Evolutionary conservation across 2,113 vertebrate genomes (phyloP).

Genomic region (Seriola aureovittata): DNA sequence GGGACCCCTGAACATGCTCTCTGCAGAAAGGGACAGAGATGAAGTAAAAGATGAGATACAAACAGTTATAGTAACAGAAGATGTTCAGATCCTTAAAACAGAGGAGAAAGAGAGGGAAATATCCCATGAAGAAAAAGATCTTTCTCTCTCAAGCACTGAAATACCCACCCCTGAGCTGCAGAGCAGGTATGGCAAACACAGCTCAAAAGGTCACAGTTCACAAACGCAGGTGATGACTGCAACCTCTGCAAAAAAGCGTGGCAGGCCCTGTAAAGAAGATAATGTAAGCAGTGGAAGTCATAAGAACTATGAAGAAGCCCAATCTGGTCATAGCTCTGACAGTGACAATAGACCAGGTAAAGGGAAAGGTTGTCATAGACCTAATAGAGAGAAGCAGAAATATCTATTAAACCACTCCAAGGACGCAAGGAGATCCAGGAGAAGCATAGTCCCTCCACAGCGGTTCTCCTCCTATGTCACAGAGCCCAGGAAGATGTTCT

Average conservation of each 20-base stretch:
- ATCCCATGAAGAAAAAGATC: conserved; percentile 21
- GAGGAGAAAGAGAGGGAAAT: conserved; percentile 47
- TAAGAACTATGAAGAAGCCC: conserved; percentile 18
- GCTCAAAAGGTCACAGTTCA: neutral
- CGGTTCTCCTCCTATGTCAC: conserved; percentile 93
- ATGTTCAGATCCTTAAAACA: conserved; percentile 38
- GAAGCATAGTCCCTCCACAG: conserved; percentile 90
- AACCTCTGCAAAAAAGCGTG: neutral
- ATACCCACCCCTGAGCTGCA: conserved; percentile 1
- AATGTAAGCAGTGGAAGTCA: neutral
- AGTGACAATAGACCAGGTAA: conserved; percentile 15
- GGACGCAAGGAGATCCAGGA: conserved; percentile 82
- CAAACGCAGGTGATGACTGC: conserved; percentile 9
- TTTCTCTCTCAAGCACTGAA: conserved; percentile 1
- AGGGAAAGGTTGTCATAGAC: neutral
- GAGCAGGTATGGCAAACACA: conserved; percentile 22
- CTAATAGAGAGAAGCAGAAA: conserved; percentile 5
- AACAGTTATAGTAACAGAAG: conserved; percentile 39
- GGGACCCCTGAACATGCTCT: neutral
- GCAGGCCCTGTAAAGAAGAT: conserved; percentile 12
- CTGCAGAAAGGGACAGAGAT: conserved; percentile 9
- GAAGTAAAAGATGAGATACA: conserved; percentile 50
- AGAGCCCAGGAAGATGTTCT: conserved; percentile 86
- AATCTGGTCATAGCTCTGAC: conserved; percentile 22
- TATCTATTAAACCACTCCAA: conserved; percentile 61